These are phyloP conservation scores for Atopsyche davidsoni DNA, from an alignment of 1,140 invertebrate species.

Conservation along the genomic window DNA sequence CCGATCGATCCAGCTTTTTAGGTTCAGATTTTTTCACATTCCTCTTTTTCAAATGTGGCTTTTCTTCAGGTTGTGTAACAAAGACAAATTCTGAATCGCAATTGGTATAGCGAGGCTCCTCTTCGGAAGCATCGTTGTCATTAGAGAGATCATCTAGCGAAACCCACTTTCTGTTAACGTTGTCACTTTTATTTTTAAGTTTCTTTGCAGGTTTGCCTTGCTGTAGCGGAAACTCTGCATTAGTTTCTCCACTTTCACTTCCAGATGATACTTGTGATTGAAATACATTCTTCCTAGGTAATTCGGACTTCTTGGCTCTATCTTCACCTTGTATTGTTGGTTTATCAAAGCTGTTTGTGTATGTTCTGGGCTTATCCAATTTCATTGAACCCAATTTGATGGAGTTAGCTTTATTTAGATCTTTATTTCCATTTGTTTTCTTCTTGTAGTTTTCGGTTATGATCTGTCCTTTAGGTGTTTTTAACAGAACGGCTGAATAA, in stretches of 20 bases:
- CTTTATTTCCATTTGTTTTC: slow-evolving; percentile 41
- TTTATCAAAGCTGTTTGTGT: slow-evolving; percentile 35
- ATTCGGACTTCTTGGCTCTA: slow-evolving; percentile 35
- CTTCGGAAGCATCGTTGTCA: slow-evolving; percentile 33
- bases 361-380: slow-evolving; percentile 35
- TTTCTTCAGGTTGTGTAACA: slow-evolving; percentile 31
- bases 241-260: slow-evolving; percentile 46
- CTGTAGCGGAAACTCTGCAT: slow-evolving; percentile 39
- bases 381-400: slow-evolving; percentile 36
- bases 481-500: slow-evolving; percentile 75
- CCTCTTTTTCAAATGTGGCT: slow-evolving; percentile 32
- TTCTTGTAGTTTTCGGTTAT: slow-evolving; percentile 37
- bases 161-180: slow-evolving; percentile 51
- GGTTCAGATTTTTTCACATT: slow-evolving; percentile 29
- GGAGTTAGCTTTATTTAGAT: slow-evolving; percentile 42
- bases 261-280: slow-evolving; percentile 38
- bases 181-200: slow-evolving; percentile 43
- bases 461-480: slow-evolving; percentile 49
- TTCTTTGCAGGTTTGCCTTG: slow-evolving; percentile 43
- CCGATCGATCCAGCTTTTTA: slow-evolving; percentile 33
- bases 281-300: slow-evolving; percentile 22
- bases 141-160: slow-evolving; percentile 52
- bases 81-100: slow-evolving; percentile 43
- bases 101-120: slow-evolving; percentile 26
- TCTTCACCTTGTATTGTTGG: slow-evolving; percentile 36